Conservation (phyloP, 64 coral and sea anemone genomes). For the Pachyseris speciosa region DNA sequence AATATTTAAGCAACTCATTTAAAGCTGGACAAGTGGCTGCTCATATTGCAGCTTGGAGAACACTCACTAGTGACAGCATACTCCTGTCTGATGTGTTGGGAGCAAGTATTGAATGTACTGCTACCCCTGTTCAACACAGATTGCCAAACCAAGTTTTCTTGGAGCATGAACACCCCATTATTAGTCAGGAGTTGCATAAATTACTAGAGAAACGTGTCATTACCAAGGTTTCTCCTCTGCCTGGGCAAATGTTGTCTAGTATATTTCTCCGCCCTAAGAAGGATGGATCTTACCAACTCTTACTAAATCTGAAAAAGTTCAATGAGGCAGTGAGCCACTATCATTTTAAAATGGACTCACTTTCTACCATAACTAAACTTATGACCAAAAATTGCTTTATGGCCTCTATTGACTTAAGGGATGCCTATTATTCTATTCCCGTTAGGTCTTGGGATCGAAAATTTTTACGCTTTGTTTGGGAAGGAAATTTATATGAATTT, state of each 20-base stretch:
- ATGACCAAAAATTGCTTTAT: slow-evolving; percentile 46
- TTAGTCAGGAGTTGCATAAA: slow-evolving; percentile 9
- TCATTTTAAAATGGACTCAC: slow-evolving; percentile 70
- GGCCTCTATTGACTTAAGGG: slow-evolving; percentile 49
- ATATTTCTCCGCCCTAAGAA: slow-evolving; percentile 53
- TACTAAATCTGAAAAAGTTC: slow-evolving; percentile 58
- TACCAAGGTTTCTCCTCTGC: background rate
- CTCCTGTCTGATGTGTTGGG: slow-evolving; percentile 23
- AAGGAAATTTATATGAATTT: background rate
- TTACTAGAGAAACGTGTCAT: slow-evolving; percentile 48
- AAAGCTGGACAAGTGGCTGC: slow-evolving; percentile 11
- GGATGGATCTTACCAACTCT: slow-evolving; percentile 43
- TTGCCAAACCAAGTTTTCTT: background rate
- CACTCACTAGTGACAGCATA: background rate
- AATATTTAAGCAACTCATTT: slow-evolving; percentile 7
- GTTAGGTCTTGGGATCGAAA: slow-evolving; percentile 12
- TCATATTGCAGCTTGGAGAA: slow-evolving; percentile 4
- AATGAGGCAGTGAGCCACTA: slow-evolving; percentile 40
- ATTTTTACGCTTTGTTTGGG: slow-evolving; percentile 29
- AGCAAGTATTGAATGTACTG: slow-evolving; percentile 27
- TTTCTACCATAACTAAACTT: slow-evolving; percentile 43
- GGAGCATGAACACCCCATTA: background rate
- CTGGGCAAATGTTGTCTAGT: slow-evolving; percentile 32
- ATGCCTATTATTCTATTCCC: slow-evolving; percentile 50
- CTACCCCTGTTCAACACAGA: slow-evolving; percentile 39